Conservation (phyloP, 2,888 invertebrate genomes). For the Chironomus tentans region DNA sequence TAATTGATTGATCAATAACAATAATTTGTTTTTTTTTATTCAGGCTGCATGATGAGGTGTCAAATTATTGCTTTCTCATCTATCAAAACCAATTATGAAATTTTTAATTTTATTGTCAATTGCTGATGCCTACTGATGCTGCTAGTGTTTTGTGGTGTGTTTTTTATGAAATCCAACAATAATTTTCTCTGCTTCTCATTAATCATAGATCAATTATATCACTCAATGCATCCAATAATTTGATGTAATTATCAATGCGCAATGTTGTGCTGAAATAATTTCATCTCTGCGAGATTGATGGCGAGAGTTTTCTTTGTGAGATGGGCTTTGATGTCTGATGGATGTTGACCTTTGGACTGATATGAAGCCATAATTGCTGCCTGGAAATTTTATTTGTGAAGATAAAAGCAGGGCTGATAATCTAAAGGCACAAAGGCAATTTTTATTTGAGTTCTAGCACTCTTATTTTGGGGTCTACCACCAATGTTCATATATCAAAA, state of each 20-base stretch:
- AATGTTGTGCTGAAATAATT: background rate
- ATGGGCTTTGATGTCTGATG: background rate
- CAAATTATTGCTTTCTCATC: conserved; percentile 24
- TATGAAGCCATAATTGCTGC: too few relatives aligned
- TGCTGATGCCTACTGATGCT: background rate
- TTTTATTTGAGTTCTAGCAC: too few relatives aligned
- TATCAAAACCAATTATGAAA: conserved; percentile 9
- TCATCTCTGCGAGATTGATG: background rate
- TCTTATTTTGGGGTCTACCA: too few relatives aligned
- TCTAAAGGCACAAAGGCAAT: too few relatives aligned
- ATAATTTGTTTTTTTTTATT: background rate
- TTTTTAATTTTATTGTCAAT: background rate
- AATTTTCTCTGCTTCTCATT: background rate
- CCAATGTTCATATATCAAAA: too few relatives aligned
- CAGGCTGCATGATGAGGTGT: background rate
- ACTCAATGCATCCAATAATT: background rate
- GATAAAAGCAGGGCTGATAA: too few relatives aligned
- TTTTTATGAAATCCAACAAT: too few relatives aligned
- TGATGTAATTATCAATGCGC: background rate
- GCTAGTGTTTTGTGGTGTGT: background rate
- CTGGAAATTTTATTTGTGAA: too few relatives aligned
- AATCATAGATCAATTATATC: conserved; percentile 3
- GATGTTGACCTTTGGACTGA: too few relatives aligned
- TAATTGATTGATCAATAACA: conserved; percentile 7
- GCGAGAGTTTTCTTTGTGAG: background rate